phyloP scores from a whole-genome alignment of 2,888 invertebrate genomes.

The Prenolepis imparis region DNA sequence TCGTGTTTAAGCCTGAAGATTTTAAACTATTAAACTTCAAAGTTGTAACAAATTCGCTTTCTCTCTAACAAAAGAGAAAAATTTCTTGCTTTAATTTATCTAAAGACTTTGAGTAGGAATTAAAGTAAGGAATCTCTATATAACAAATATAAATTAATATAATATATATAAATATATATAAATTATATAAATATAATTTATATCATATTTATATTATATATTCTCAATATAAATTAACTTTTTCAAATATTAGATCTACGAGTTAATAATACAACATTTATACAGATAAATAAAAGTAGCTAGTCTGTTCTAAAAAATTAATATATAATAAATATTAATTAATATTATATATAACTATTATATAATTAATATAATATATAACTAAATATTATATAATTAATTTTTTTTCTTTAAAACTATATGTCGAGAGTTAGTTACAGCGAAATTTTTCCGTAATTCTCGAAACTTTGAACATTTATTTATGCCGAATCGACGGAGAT shows the following conservation, averaged over 20 bases:
- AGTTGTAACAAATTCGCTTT: neutral
- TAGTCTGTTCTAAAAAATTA: neutral
- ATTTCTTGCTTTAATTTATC: neutral
- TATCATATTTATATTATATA: too few relatives aligned
- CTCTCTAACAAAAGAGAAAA: neutral
- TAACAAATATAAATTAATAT: too few relatives aligned
- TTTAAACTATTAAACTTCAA: neutral
- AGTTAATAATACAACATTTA: slow-evolving; percentile 3
- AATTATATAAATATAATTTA: too few relatives aligned
- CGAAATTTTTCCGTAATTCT: neutral
- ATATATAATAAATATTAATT: too few relatives aligned
- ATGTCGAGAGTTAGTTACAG: neutral
- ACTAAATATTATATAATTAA: neutral
- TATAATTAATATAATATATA: neutral
- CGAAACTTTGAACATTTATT: neutral
- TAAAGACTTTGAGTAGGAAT: neutral
- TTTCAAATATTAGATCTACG: neutral
- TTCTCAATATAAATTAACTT: neutral
- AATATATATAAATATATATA: too few relatives aligned
- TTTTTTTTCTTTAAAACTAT: neutral
- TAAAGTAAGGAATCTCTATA: neutral
- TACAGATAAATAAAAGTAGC: neutral
- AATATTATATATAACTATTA: neutral
- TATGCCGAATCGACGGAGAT: neutral
- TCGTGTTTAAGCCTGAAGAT: neutral